A percentile compares a stretch with the other conserved stretches of the same genome.
Conservation (phyloP, 2,797 vertebrate genomes). For the Eulemur albifrons region DNA sequence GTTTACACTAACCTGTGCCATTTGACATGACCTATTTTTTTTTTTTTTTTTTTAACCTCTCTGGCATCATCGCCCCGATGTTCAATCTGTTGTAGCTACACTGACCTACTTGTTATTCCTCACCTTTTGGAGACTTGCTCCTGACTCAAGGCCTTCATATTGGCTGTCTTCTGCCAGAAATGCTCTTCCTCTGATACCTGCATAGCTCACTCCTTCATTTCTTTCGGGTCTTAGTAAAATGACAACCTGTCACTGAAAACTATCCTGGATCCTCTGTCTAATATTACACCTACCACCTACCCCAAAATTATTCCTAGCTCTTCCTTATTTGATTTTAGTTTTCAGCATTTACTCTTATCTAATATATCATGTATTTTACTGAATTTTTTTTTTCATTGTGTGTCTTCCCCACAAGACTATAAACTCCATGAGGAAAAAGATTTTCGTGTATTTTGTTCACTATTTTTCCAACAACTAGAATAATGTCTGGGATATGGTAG, state of each 20-base stretch:
- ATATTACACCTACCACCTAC: neutral
- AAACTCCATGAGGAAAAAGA: neutral
- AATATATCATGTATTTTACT: neutral
- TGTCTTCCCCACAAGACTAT: neutral
- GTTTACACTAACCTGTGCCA: neutral
- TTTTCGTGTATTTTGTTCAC: neutral
- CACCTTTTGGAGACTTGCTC: no score
- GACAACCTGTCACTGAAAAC: neutral
- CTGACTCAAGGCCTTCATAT: neutral
- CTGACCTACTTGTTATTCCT: neutral
- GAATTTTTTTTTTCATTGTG: neutral
- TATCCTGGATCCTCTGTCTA: neutral
- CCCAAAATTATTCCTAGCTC: neutral
- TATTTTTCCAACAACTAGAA: neutral
- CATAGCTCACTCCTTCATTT: neutral
- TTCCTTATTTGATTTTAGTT: neutral
- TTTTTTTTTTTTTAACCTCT: neutral
- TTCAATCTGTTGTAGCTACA: neutral
- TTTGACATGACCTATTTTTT: neutral
- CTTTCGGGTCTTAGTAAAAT: neutral
- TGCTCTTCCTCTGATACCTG: neutral
- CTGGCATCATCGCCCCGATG: accelerated
- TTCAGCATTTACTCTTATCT: neutral
- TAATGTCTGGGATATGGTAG: neutral
- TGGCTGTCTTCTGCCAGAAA: neutral